Base-by-base conservation (phyloP, 2,888 invertebrate species). In the Teleogryllus oceanicus region DNA sequence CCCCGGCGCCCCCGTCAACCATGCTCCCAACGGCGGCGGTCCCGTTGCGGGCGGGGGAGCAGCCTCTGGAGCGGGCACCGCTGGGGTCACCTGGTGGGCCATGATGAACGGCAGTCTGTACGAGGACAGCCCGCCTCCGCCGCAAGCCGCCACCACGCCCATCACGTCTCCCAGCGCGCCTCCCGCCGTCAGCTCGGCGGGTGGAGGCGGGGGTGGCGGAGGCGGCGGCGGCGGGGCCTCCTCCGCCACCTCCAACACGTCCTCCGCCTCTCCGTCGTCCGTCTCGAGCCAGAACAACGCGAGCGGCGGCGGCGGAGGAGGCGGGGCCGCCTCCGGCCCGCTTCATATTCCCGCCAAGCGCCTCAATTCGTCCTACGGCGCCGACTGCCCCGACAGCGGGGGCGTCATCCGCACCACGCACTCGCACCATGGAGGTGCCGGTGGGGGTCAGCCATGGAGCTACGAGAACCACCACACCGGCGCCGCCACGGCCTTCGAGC, bases 311-410 rank as follows among this genome's bases (percentile, higher is more conserved):
- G 82, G 88, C 88, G 50, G 89, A 89, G 85, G 91, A 92, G 81
- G 91, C 86, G 83, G 92, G 50, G 49, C 77, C 49, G 21, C 8
- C n/a, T 20, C 24, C 20, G 94, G 94, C 83, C 93, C 94, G 81
- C 90, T 96, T 83, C 96, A 96, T 89, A 96, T 96, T 88, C 96
- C 96, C 83, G 96, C 96, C 85, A 96, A 96, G 88, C 90, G 95
- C 86, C 88, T 90, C 81, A 88, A 89, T 84, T 93, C 82, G 49
- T 81, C 84, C 86, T 85, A 86, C 89, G 87, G 89, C 81, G 75
- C 83, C 83, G 90, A 90, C 81, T 91, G 77, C 49, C 49, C 49
- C 37, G 50, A 49, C 16, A 91, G 85, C 75, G 91, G 92, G 79
- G 92, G 94, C 77, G 94, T 94, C 85, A 94, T 94, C 85, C 89